Conservation (phyloP, 1,140 invertebrate genomes). For the Orussus abietinus region DNA sequence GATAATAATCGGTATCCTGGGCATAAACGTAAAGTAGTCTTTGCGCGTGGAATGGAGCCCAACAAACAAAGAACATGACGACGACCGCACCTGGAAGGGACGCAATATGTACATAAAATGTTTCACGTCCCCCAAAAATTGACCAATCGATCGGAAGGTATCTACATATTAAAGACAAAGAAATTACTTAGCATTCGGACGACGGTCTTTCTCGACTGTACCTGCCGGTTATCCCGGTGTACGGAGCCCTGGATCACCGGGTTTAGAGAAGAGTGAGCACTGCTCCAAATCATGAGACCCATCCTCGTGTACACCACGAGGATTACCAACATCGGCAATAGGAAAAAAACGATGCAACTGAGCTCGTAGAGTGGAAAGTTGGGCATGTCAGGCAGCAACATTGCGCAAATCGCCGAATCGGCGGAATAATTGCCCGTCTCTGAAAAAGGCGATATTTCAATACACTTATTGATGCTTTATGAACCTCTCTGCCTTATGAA, state of each 20-base stretch:
- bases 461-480: background rate
- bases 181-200: constrained; percentile 74
- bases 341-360: constrained; percentile 77
- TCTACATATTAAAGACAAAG: background rate
- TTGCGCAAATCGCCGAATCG: constrained; percentile 74
- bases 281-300: constrained; percentile 63
- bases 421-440: constrained; percentile 30
- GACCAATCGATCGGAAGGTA: background rate
- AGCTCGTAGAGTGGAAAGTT: constrained; percentile 69
- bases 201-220: constrained; percentile 68
- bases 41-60: constrained; percentile 95
- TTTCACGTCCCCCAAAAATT: constrained; percentile 2
- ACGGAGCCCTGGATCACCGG: constrained; percentile 60
- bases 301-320: constrained; percentile 71
- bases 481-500: background rate
- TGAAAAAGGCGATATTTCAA: constrained; percentile 10
- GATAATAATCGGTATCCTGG: constrained; percentile 57
- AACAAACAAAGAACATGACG: constrained; percentile 94
- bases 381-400: constrained; percentile 59
- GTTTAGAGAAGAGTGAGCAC: constrained; percentile 49
- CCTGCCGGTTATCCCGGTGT: constrained; percentile 62
- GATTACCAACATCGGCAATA: constrained; percentile 74
- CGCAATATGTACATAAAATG: constrained; percentile 10
- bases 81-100: constrained; percentile 83
- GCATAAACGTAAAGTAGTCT: constrained; percentile 73